These are phyloP conservation scores for Piaya cayana DNA, from an alignment of 2,113 vertebrate genomes.

Conservation along the genomic window DNA sequence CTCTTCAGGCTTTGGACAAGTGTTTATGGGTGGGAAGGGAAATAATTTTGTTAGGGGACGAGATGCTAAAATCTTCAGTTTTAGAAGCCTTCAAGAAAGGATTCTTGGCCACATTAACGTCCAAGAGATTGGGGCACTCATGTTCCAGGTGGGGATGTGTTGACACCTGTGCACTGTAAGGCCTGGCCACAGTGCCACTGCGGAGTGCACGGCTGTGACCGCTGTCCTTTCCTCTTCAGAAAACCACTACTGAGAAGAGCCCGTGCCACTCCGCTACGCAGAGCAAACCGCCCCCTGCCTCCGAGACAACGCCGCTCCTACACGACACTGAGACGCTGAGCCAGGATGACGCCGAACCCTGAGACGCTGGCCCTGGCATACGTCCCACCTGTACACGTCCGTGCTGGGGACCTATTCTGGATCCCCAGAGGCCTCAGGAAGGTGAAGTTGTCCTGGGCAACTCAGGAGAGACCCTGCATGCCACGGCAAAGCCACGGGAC, in stretches of 20 bases:
- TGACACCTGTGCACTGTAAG: rapidly evolving
- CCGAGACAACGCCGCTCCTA: constrained; percentile 23
- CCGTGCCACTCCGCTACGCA: rapidly evolving
- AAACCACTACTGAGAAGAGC: not conserved
- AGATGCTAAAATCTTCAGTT: not conserved
- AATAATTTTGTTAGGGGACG: not conserved
- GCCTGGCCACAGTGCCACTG: rapidly evolving
- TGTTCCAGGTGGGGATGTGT: rapidly evolving
- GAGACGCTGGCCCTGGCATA: not conserved
- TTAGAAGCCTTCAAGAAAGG: not conserved
- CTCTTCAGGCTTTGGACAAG: not conserved
- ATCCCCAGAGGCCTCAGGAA: not conserved
- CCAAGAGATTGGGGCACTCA: rapidly evolving
- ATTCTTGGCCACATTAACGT: rapidly evolving
- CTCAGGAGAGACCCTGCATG: not conserved
- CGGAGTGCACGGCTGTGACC: rapidly evolving
- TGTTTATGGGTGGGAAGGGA: not conserved
- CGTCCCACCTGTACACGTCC: rapidly evolving
- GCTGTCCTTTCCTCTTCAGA: constrained; percentile 31
- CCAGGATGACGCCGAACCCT: not conserved
- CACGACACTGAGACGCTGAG: not conserved
- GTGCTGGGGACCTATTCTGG: not conserved
- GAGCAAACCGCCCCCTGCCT: not conserved
- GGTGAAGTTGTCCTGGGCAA: not conserved
- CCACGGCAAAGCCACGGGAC: not conserved